These are phyloP conservation scores for Aporrectodea caliginosa DNA, from an alignment of 1,140 invertebrate species.

Conservation along the genomic window DNA sequence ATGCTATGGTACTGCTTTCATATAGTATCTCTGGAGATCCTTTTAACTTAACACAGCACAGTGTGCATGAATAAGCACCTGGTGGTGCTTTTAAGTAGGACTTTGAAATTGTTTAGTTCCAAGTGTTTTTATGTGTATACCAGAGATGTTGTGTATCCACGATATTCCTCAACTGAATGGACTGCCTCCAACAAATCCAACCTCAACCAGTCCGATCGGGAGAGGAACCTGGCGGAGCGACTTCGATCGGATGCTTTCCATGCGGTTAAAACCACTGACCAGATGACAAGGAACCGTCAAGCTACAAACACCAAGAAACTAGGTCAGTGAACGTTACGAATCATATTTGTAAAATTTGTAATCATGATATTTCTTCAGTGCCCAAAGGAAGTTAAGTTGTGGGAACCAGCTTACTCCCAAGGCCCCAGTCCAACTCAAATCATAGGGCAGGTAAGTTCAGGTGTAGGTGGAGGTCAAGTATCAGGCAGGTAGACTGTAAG, in stretches of 20 bases:
- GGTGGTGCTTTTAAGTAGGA: too few species aligned
- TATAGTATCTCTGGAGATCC: too few species aligned
- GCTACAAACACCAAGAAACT: conserved; percentile 53
- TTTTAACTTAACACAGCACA: too few species aligned
- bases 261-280: conserved; percentile 53
- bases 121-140: conserved; percentile 20
- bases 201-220: conserved; percentile 77
- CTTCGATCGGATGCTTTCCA: conserved; percentile 53
- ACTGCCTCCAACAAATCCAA: conserved; percentile 75
- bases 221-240: conserved; percentile 74
- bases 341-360: neutral
- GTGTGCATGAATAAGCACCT: too few species aligned
- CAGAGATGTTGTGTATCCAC: conserved; percentile 54
- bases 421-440: neutral
- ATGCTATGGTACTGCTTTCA: too few species aligned
- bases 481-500: too few species aligned
- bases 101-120: too few species aligned
- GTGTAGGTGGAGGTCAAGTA: too few species aligned
- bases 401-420: neutral
- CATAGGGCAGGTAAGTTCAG: neutral
- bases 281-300: conserved; percentile 51
- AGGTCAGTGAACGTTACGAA: conserved; percentile 40
- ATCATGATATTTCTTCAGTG: conserved; percentile 7
- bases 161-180: conserved; percentile 85
- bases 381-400: neutral